These are phyloP conservation scores for Apodemia hepburni DNA, from an alignment of 2,888 invertebrate genomes.

Conservation along the genomic window DNA sequence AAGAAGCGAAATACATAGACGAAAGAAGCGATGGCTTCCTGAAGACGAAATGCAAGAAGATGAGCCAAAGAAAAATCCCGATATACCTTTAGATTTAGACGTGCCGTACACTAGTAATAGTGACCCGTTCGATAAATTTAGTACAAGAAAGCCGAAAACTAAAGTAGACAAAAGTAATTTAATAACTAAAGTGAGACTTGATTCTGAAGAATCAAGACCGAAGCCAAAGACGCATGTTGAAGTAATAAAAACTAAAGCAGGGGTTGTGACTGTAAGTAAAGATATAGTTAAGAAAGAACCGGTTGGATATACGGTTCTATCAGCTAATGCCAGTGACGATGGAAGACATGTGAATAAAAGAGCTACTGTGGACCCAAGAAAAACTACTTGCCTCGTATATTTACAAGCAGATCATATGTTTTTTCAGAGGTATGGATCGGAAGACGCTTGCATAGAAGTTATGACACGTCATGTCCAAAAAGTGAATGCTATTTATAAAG, in stretches of 20 bases:
- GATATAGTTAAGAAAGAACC: conserved; percentile 82
- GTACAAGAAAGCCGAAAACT: conserved; percentile 71
- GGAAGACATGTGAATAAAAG: conserved; percentile 83
- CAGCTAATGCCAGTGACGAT: conserved; percentile 73
- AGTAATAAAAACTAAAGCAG: conserved; percentile 83
- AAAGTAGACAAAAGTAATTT: conserved; percentile 77
- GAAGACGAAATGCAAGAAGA: conserved; percentile 82
- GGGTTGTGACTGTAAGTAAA: conserved; percentile 82
- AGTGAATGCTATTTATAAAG: conserved; percentile 93
- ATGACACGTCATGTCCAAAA: conserved; percentile 97
- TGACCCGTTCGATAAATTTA: conserved; percentile 71
- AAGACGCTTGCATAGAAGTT: conserved; percentile 96
- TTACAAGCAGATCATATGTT: conserved; percentile 98
- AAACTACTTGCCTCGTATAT: conserved; percentile 96
- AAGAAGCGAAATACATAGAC: conserved; percentile 56
- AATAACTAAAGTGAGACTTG: conserved; percentile 75
- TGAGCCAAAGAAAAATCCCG: conserved; percentile 81
- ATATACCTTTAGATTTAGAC: conserved; percentile 83
- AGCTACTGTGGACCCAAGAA: conserved; percentile 89
- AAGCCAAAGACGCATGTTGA: conserved; percentile 85
- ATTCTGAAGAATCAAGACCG: conserved; percentile 76
- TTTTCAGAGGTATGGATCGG: conserved; percentile 95
- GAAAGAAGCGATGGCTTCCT: conserved; percentile 84
- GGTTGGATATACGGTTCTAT: conserved; percentile 66
- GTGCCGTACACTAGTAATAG: conserved; percentile 83